Conservation (phyloP, 1,140 invertebrate species). For the Pentalonia nigronervosa region DNA sequence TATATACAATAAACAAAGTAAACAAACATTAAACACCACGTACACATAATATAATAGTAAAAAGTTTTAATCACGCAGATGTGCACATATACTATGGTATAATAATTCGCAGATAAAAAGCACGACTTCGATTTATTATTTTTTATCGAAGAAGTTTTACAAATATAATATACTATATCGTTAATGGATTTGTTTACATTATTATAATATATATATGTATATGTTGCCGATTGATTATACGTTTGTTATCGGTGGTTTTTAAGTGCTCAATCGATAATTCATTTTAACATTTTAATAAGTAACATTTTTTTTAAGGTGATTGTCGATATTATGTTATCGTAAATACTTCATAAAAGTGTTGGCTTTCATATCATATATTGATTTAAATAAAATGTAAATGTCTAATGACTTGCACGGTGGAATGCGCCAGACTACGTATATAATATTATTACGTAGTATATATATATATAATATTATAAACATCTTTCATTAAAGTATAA, state of each 20-base stretch:
- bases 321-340: background rate
- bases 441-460: background rate
- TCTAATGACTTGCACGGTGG: background rate
- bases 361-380: background rate
- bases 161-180: background rate
- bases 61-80: background rate
- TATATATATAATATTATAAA: background rate
- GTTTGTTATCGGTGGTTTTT: background rate
- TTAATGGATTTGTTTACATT: background rate
- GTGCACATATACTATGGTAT: background rate
- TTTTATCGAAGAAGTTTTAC: background rate
- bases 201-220: background rate
- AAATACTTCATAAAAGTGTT: background rate
- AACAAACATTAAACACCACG: too few species aligned
- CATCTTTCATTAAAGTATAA: background rate
- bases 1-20: too few species aligned
- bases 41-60: background rate
- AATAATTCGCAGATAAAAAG: background rate
- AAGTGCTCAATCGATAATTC: background rate
- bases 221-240: background rate
- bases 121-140: background rate
- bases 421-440: background rate
- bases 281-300: conserved; percentile 3
- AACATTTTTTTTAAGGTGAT: background rate
- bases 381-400: background rate